Evolutionary conservation across 2,888 invertebrate genomes (phyloP).

Genomic region (Agriopis leucophaearia): DNA sequence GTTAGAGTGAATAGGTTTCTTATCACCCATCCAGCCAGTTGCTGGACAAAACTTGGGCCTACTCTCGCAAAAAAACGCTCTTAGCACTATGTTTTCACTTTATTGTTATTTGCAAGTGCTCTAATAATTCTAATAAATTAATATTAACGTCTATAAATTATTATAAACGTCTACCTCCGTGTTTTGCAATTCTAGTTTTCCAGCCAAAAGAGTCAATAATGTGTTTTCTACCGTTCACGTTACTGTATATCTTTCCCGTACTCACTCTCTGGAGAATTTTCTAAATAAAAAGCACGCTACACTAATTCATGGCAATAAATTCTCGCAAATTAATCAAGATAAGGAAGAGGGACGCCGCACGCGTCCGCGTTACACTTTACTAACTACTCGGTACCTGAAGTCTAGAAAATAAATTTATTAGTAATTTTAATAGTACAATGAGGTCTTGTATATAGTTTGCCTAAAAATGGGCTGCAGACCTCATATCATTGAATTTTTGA

Average conservation of each 20-base stretch:
- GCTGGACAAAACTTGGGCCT: too few relatives aligned
- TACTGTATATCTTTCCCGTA: slow-evolving; percentile 20
- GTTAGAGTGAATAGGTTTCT: too few relatives aligned
- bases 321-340: slow-evolving; percentile 70
- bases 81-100: too few relatives aligned
- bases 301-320: slow-evolving; percentile 59
- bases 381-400: neutral
- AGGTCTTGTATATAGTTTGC: too few relatives aligned
- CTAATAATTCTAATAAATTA: too few relatives aligned
- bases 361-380: slow-evolving; percentile 33
- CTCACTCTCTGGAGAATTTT: slow-evolving; percentile 30
- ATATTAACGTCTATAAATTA: too few relatives aligned
- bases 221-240: neutral
- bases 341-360: slow-evolving; percentile 52
- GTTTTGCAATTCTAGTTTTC: neutral
- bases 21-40: too few relatives aligned
- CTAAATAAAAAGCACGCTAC: slow-evolving; percentile 41
- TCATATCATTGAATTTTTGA: too few relatives aligned
- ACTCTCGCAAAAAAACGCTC: too few relatives aligned
- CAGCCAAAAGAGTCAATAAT: neutral
- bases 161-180: neutral
- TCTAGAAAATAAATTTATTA: neutral
- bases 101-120: too few relatives aligned
- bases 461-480: too few relatives aligned
- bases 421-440: neutral